Percentiles rank a stretch among this genome's conserved stretches.
Evolutionary conservation across 2,888 invertebrate species (phyloP).

Genomic region (Metallyticus violacea): DNA sequence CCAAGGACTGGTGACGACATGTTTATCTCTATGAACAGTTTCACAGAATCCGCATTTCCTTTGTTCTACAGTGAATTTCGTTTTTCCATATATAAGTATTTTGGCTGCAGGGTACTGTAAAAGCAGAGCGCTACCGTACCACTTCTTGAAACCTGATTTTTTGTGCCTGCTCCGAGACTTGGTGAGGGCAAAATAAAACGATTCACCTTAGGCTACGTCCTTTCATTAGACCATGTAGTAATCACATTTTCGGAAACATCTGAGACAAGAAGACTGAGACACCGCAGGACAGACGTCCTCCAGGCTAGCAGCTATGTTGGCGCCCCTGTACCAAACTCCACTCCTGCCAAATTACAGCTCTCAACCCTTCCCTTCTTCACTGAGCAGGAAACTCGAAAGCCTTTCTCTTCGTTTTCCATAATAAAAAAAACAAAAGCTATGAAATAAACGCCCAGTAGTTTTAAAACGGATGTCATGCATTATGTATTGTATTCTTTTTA

Average conservation of each 20-base stretch:
- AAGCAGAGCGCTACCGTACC: not conserved
- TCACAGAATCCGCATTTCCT: not conserved
- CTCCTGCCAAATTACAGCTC: constrained; percentile 2
- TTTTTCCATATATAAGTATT: not conserved
- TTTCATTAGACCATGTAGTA: not conserved
- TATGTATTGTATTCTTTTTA: constrained; percentile 10
- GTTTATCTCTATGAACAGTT: not conserved
- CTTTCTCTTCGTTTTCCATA: not conserved
- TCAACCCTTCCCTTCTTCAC: not conserved
- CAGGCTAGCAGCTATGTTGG: not conserved
- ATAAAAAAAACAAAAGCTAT: not conserved
- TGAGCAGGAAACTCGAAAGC: too few relatives aligned
- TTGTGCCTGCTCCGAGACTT: not conserved
- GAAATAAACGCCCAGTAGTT: not conserved
- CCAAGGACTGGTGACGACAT: not conserved
- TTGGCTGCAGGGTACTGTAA: not conserved
- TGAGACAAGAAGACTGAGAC: not conserved
- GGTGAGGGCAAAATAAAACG: not conserved
- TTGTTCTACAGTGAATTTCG: not conserved
- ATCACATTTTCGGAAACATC: not conserved
- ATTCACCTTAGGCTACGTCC: not conserved
- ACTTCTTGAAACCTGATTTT: not conserved
- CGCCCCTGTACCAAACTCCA: not conserved
- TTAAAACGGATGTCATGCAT: constrained; percentile 10
- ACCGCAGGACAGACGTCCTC: not conserved